A percentile compares a stretch with the other conserved stretches of the same genome.
Evolutionary conservation across 2,888 invertebrate genomes (phyloP).

Genomic region (Podabrus alpinus): DNA sequence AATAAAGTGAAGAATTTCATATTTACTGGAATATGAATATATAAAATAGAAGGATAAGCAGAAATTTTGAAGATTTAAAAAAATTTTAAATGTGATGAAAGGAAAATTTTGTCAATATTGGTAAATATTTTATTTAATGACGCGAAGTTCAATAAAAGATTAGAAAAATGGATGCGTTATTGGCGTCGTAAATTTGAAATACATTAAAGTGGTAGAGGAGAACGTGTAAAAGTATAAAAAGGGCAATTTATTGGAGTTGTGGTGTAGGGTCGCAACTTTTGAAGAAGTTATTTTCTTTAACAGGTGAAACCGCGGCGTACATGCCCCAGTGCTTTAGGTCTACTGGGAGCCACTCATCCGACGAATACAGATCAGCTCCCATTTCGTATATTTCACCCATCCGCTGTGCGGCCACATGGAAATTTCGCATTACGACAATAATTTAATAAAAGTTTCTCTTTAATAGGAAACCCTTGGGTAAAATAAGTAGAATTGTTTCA

Average conservation of each 20-base stretch:
- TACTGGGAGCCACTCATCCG: conserved; percentile 27
- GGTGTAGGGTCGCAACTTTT: conserved; percentile 20
- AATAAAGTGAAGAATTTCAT: neutral
- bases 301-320: conserved; percentile 30
- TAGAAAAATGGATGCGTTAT: neutral
- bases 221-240: conserved; percentile 18
- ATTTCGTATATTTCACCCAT: conserved; percentile 28
- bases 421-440: conserved; percentile 33
- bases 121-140: neutral
- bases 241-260: conserved; percentile 21
- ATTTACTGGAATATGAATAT: neutral
- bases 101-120: neutral
- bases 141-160: neutral
- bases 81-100: neutral
- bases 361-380: conserved; percentile 31
- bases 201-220: conserved; percentile 1
- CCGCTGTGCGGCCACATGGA: conserved; percentile 24
- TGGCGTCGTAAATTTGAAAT: neutral
- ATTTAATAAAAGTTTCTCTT: conserved; percentile 37
- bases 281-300: conserved; percentile 29
- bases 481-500: conserved; percentile 35
- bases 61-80: neutral
- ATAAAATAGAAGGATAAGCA: neutral
- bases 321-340: conserved; percentile 27
- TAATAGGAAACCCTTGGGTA: conserved; percentile 29